Evolutionary conservation across 2,888 invertebrate species (phyloP).

Genomic region (Brachypalpus laphriformis): DNA sequence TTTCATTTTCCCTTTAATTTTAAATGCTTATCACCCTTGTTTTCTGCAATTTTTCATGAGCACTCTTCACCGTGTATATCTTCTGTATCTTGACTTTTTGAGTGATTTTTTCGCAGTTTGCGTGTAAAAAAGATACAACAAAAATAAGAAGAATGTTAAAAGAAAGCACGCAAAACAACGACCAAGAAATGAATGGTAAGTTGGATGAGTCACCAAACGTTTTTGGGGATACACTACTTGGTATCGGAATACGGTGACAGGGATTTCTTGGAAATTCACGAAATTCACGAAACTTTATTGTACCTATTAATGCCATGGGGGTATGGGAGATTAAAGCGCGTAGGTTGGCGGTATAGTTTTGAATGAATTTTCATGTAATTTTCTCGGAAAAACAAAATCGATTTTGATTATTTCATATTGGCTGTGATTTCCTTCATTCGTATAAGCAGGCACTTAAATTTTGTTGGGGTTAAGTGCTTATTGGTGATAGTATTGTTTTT

Average conservation of each 20-base stretch:
- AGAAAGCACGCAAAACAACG: slow-evolving; percentile 63
- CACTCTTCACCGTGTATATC: not conserved
- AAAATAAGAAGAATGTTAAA: slow-evolving; percentile 50
- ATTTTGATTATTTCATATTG: slow-evolving; percentile 8
- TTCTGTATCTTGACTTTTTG: slow-evolving; percentile 40
- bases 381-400: slow-evolving; percentile 54
- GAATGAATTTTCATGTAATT: slow-evolving; percentile 56
- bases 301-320: not conserved
- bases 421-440: slow-evolving; percentile 3
- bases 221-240: slow-evolving; percentile 63
- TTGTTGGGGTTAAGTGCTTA: slow-evolving; percentile 5
- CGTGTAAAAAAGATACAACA: slow-evolving; percentile 24
- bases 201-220: slow-evolving; percentile 70
- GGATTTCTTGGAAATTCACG: slow-evolving; percentile 64
- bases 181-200: slow-evolving; percentile 41
- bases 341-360: slow-evolving; percentile 29
- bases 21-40: slow-evolving; percentile 30
- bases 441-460: not conserved
- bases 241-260: slow-evolving; percentile 19
- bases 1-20: slow-evolving; percentile 9
- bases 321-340: slow-evolving; percentile 26
- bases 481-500: slow-evolving; percentile 25
- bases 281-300: slow-evolving; percentile 30
- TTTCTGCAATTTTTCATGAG: slow-evolving; percentile 25
- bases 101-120: slow-evolving; percentile 56